Percentiles rank a stretch among this genome's conserved stretches.
Conservation (phyloP, 1,140 invertebrate genomes). For the Drosophila mauritiana region DNA sequence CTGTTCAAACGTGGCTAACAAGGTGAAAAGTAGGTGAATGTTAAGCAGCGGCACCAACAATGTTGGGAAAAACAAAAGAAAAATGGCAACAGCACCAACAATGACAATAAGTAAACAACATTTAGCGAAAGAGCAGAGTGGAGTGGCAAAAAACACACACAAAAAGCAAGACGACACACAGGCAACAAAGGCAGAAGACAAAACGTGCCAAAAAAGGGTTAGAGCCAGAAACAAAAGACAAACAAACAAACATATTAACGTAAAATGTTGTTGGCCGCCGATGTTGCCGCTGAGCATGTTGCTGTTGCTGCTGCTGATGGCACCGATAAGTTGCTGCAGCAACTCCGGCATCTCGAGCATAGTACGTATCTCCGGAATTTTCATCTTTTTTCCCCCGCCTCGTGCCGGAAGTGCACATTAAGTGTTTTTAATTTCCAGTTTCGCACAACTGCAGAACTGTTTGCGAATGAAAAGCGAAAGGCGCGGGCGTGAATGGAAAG, state of each 20-base stretch:
- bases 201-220: constrained; percentile 55
- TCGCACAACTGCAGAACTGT: constrained; percentile 70
- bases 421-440: constrained; percentile 79
- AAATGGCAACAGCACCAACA: constrained; percentile 68
- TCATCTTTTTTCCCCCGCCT: constrained; percentile 21
- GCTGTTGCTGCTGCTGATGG: constrained; percentile 42
- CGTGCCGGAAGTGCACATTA: constrained; percentile 74
- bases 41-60: constrained; percentile 66
- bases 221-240: constrained; percentile 68
- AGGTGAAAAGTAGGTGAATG: constrained; percentile 83
- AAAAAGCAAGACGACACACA: constrained; percentile 31
- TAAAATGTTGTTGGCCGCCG: constrained; percentile 64
- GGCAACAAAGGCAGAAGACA: constrained; percentile 26
- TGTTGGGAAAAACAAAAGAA: constrained; percentile 73
- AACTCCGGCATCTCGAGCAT: constrained; percentile 19
- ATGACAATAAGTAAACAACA: constrained; percentile 81
- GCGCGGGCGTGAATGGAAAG: constrained; percentile 44
- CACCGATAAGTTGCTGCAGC: constrained; percentile 37
- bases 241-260: constrained; percentile 79
- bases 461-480: constrained; percentile 45
- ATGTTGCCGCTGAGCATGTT: constrained; percentile 40
- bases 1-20: constrained; percentile 61
- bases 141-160: constrained; percentile 1
- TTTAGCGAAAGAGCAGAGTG: constrained; percentile 58
- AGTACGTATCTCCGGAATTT: constrained; percentile 10